A percentile compares a stretch with the other conserved stretches of the same genome.
Evolutionary conservation across 2,888 invertebrate genomes (phyloP).

Genomic region (Athalia cordata): DNA sequence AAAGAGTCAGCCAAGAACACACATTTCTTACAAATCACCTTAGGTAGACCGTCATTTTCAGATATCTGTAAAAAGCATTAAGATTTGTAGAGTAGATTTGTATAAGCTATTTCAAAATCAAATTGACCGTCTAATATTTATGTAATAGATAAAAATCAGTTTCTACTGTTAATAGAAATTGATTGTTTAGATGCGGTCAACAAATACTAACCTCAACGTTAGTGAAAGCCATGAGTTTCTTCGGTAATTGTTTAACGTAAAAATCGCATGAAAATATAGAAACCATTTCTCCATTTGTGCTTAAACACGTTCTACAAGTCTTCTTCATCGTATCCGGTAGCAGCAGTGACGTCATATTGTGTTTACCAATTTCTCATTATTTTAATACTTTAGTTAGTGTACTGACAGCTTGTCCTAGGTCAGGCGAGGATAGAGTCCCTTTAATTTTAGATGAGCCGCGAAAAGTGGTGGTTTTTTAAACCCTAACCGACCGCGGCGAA

Average conservation of each 20-base stretch:
- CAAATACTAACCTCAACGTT: constrained; percentile 52
- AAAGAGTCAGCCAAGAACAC: constrained; percentile 55
- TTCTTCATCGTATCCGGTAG: constrained; percentile 44
- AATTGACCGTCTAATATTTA: too few relatives aligned
- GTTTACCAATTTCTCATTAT: constrained; percentile 19
- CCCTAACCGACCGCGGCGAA: neutral
- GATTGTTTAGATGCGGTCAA: neutral
- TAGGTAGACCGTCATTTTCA: constrained; percentile 52
- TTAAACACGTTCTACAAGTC: constrained; percentile 56
- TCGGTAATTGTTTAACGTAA: constrained; percentile 50
- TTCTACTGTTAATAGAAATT: too few relatives aligned
- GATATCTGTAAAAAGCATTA: constrained; percentile 49
- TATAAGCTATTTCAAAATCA: too few relatives aligned
- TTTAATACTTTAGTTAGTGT: neutral
- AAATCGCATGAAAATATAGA: constrained; percentile 52
- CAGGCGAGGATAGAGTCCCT: too few relatives aligned
- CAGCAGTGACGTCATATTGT: neutral
- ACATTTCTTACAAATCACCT: constrained; percentile 58
- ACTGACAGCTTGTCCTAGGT: neutral
- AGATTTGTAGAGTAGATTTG: too few relatives aligned
- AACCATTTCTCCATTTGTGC: constrained; percentile 54
- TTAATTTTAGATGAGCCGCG: too few relatives aligned
- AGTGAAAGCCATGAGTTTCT: constrained; percentile 53
- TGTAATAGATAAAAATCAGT: too few relatives aligned
- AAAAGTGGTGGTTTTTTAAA: too few relatives aligned